Percentiles rank a stretch among this genome's conserved stretches.
Conservation (phyloP, 2,797 vertebrate species). For the Acrossocheilus fasciatus region DNA sequence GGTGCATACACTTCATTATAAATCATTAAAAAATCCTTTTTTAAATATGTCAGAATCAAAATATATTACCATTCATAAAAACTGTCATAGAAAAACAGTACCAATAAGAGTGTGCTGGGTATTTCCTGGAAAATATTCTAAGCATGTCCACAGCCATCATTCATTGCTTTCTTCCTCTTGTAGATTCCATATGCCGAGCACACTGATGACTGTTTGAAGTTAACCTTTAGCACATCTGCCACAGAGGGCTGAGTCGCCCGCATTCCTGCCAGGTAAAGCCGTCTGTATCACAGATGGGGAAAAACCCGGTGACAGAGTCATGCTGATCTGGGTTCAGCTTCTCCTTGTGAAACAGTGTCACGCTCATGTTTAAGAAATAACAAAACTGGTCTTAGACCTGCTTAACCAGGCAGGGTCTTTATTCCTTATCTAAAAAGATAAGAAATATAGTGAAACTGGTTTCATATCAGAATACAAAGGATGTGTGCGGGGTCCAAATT, state of each 20-base stretch:
- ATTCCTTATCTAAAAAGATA: slow-evolving; percentile 12
- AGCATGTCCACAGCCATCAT: background rate
- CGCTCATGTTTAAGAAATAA: background rate
- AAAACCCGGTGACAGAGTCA: slow-evolving; percentile 47
- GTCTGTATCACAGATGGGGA: slow-evolving; percentile 71
- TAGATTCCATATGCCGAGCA: slow-evolving; percentile 42
- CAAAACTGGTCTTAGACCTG: slow-evolving; percentile 20
- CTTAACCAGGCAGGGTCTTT: background rate
- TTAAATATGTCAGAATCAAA: background rate
- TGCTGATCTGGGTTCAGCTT: slow-evolving; percentile 11
- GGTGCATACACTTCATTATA: background rate
- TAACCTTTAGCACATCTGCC: slow-evolving; percentile 75
- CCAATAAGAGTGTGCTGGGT: background rate
- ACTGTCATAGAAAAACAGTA: background rate
- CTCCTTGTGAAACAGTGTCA: background rate
- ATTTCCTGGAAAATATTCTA: slow-evolving; percentile 30
- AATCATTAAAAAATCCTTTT: background rate
- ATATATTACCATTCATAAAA: background rate
- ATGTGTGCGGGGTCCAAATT: background rate
- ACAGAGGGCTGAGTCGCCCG: slow-evolving; percentile 35
- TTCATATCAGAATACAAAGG: background rate
- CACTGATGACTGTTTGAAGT: slow-evolving; percentile 70
- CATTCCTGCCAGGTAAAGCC: slow-evolving; percentile 78
- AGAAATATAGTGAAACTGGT: background rate
- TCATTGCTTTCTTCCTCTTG: slow-evolving; percentile 13